Base-by-base conservation (phyloP, 2,113 vertebrate genomes). In the Panthera uncia region DNA sequence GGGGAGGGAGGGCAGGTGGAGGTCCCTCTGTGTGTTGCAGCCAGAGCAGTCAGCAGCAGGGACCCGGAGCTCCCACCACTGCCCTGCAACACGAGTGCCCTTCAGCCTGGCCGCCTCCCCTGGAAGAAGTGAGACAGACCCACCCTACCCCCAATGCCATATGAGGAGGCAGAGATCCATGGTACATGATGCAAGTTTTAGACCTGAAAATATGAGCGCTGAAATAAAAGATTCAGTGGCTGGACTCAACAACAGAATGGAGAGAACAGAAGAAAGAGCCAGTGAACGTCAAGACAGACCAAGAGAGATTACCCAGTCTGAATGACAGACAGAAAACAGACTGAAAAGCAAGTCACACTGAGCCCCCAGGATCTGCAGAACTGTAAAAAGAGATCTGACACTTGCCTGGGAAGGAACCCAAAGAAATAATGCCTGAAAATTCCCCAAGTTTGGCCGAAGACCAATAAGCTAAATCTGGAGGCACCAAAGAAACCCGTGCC, bases 21-120 rank as follows among this genome's bases (percentile, higher is more conserved):
- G 18, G 13, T 11, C 19, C 7, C 2, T 52, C 29, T n/a, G 31
- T 7, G 6, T 50, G 15, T 74, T 16, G 29, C 63, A 71, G 38
- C 14, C 29, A 31, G 10, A 52, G 38, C 4, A 7, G 7, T 38
- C 71, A 80, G 36, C 41, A 61, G 8, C 3, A 0, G 16, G 16
- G 4, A 61, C 1, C 16, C 16, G 18, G 23, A 21, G 9, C 0
- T 25, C 7, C 16, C 48, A 3, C 3, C 6, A 41, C 9, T 27
- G 33, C 13, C 31, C 38, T 52, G 2, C n/a, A 6, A 5, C 79
- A 41, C 7, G 4, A 74, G 21, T 7, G 14, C n/a, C 21, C n/a
- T 65, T 61, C 41, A 25, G 15, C n/a, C 48, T 14, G 21, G 18
- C 57, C 15, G 27, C 5, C 7, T 63, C 25, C 61, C 9, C 31